Evolutionary conservation across 2,113 vertebrate genomes (phyloP), one percentile per base, ranked within the genome.

Genomic region (Neotoma lepida): DNA sequence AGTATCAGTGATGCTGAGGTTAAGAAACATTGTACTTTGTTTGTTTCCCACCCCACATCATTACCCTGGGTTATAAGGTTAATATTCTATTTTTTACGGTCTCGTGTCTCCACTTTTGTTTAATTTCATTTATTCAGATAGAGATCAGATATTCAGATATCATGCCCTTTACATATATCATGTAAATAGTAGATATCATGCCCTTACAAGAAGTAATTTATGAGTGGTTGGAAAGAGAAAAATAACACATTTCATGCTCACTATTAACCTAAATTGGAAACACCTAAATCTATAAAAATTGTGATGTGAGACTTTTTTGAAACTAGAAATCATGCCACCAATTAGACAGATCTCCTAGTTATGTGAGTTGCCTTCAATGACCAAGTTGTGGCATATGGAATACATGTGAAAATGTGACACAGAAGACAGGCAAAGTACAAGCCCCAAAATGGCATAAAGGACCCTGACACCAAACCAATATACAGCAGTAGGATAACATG

Each of bases 221-320:
- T 28, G 89, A 86, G 49, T 74, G 63, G 6, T 63, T 89, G 20
- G 58, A 93, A 93, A 95, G 73, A 93, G 56, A 93, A 93, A 93
- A 87, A 94, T 63, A 95, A 86, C 30, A 88, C 24, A 76, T 88
- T 94, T 93, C 33, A 85, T 93, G 51, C 41, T 66, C 30, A 56
- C 88, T 70, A n/a, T 84, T 49, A 87, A 93, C 56, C 51, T 89
- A 86, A 94, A 4, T 92, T 95, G 73, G 96, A 96, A 88, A 85
- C 61, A 90, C 73, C 56, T 91, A 94, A 95, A 46, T 12, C 49
- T 87, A 63, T 71, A 71, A 94, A 18, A 46, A 9, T 64, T 92
- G 41, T 56, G 3, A 88, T 94, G 15, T 91, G 28, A 89, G 24
- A 71, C 18, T 14, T 91, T 94, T 86, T 30, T 14, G 8, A 84